Base-by-base conservation (phyloP, 2,797 vertebrate genomes). In the Cynodonichthys magdalenae region DNA sequence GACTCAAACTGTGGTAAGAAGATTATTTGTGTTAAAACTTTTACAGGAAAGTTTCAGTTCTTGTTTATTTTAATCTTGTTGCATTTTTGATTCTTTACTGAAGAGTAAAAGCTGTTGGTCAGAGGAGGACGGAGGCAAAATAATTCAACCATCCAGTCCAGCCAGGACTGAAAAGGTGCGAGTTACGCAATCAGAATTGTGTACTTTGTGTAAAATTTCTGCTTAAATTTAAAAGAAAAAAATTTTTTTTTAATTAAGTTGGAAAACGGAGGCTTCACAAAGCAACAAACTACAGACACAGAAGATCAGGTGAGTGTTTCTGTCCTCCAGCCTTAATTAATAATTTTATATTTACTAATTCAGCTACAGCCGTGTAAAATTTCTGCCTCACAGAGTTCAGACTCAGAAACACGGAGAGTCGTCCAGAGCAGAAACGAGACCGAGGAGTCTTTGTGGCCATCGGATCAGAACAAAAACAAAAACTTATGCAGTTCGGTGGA, bases 151-250 rank as follows among this genome's bases (percentile, higher is more conserved):
- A 78, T 95, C 94, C 6, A 93, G 94, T 77, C 92, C 85, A 3
- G 92, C 90, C 10, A 84, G 78, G 0, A 84, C 91, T 14, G 92
- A 93, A 74, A 95, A 95, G 94, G 95, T 96, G 17, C 4, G 56
- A 57, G 2, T 39, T 39, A 12, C 12, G 12, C 11, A 12, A 11
- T 12, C 36, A 39, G 3, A 14, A 14, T 12, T 34, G 6, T 7
- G 9, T 10, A 34, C 31, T 34, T 34, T 1, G 9, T 34, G 31
- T 7, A 34, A 1, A 34, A 34, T 2, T 10, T 34, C 9, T 34
- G 31, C 31, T 19, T 19, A 18, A 48, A 20, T 19, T 3, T 4
- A 19, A 47, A 47, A 11, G 7, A 11, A 12, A 34, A 29, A 49
- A 3, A 15, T 46, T 7, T 29, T n/a, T 18, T n/a, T 45, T n/a